Evolutionary conservation across 2,888 invertebrate species (phyloP).

Genomic region (Drosophila affinis): DNA sequence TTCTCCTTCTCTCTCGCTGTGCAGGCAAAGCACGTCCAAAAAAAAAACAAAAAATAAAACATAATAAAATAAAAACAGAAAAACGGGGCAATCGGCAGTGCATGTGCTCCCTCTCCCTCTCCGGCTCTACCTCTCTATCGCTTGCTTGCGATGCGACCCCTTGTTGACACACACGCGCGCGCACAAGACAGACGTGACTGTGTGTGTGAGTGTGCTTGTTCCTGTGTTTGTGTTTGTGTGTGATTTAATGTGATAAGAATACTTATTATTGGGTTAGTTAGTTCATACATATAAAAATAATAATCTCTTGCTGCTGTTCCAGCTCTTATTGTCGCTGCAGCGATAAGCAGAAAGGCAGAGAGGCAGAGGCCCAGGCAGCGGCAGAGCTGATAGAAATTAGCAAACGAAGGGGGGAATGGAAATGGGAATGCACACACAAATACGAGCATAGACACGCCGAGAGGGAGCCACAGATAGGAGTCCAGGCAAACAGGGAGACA

Average conservation of each 20-base stretch:
- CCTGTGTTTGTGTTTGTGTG: conserved; percentile 34
- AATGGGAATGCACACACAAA: background rate
- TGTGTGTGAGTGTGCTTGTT: conserved; percentile 9
- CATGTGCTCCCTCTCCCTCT: background rate
- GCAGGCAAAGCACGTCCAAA: conserved; percentile 36
- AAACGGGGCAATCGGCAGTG: conserved; percentile 19
- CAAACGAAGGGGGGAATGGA: background rate
- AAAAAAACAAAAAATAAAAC: background rate
- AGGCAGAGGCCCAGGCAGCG: background rate
- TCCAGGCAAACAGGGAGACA: background rate
- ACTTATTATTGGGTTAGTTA: conserved; percentile 78
- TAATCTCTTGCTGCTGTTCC: conserved; percentile 50
- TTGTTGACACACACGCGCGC: conserved; percentile 1
- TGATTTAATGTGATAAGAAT: conserved; percentile 77
- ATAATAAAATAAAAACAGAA: conserved; percentile 14
- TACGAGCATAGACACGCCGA: background rate
- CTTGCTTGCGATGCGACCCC: background rate
- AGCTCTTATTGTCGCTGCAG: conserved; percentile 37
- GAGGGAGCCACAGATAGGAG: background rate
- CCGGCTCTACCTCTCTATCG: background rate
- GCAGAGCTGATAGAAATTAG: conserved; percentile 17
- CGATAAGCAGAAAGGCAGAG: conserved; percentile 53
- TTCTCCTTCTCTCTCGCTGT: conserved; percentile 23
- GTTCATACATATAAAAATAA: conserved; percentile 71
- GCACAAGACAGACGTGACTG: background rate